Percentiles rank a stretch among this genome's conserved stretches.
Evolutionary conservation across 2,888 invertebrate genomes (phyloP).

Genomic region (Lasiommata megera): DNA sequence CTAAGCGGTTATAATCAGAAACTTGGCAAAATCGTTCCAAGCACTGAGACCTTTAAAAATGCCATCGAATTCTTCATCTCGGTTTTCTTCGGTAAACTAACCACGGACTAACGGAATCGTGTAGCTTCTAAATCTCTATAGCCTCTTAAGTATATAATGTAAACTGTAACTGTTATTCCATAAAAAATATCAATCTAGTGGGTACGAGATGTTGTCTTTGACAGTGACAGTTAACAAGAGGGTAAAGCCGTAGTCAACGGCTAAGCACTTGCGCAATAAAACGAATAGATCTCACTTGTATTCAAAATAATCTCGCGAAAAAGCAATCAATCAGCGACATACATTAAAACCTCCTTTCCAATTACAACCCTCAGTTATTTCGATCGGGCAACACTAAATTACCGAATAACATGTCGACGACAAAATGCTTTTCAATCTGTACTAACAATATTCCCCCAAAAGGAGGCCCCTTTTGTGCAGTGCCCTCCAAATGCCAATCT

Average conservation of each 20-base stretch:
- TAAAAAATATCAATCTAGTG: too few relatives aligned
- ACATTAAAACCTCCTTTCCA: constrained; percentile 55
- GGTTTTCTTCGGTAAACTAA: too few relatives aligned
- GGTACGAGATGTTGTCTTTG: too few relatives aligned
- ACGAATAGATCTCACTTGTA: constrained; percentile 9
- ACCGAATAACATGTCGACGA: constrained; percentile 79
- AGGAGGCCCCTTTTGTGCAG: constrained; percentile 58
- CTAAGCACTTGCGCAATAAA: constrained; percentile 1
- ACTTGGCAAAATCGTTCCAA: too few relatives aligned
- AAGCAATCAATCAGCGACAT: constrained; percentile 43
- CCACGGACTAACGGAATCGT: too few relatives aligned
- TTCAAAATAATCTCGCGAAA: constrained; percentile 30
- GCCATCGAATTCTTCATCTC: too few relatives aligned
- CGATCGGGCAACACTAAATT: constrained; percentile 76
- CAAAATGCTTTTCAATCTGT: constrained; percentile 78
- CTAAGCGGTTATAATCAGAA: too few relatives aligned
- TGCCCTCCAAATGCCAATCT: constrained; percentile 78
- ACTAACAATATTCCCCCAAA: constrained; percentile 67
- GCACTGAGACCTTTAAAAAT: too few relatives aligned
- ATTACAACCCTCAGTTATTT: constrained; percentile 68
- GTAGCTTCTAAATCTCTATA: too few relatives aligned
- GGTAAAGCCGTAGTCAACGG: not conserved
- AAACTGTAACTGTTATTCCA: too few relatives aligned
- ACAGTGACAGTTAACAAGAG: not conserved
- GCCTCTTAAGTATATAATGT: too few relatives aligned